A percentile compares a stretch with the other conserved stretches of the same genome.
Conservation (phyloP, 2,113 vertebrate species). For the Burhinus oedicnemus region DNA sequence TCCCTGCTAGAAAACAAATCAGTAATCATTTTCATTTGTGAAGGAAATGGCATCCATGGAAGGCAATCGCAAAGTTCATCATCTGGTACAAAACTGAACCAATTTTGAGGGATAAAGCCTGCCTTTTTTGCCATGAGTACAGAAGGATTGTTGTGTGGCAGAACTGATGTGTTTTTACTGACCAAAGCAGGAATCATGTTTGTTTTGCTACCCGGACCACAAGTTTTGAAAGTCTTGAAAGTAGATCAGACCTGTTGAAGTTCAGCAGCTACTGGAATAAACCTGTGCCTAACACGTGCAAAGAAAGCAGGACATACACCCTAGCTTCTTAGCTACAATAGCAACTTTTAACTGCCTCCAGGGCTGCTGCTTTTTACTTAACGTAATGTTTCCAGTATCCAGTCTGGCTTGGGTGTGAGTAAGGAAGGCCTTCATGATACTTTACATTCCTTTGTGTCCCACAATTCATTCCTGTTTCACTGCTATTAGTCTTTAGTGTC, state of each 20-base stretch:
- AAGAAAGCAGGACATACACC: background rate
- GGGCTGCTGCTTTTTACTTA: background rate
- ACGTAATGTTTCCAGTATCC: background rate
- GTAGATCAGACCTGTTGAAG: background rate
- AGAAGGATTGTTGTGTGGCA: background rate
- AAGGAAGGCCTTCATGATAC: background rate
- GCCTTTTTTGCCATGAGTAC: background rate
- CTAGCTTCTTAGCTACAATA: background rate
- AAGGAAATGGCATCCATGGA: background rate
- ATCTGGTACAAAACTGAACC: background rate
- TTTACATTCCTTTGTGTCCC: background rate
- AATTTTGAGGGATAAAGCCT: background rate
- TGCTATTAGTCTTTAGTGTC: background rate
- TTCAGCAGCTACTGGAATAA: background rate
- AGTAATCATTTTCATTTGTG: background rate
- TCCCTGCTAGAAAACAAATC: background rate
- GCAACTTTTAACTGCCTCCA: background rate
- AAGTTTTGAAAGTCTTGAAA: background rate
- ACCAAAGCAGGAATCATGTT: background rate
- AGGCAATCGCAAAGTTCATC: background rate
- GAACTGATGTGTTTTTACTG: background rate
- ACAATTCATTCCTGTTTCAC: background rate
- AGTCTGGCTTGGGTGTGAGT: background rate
- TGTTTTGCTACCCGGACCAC: background rate
- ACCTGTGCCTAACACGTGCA: background rate